Base-by-base conservation (phyloP, 2,113 vertebrate species). In the Myotis yumanensis region DNA sequence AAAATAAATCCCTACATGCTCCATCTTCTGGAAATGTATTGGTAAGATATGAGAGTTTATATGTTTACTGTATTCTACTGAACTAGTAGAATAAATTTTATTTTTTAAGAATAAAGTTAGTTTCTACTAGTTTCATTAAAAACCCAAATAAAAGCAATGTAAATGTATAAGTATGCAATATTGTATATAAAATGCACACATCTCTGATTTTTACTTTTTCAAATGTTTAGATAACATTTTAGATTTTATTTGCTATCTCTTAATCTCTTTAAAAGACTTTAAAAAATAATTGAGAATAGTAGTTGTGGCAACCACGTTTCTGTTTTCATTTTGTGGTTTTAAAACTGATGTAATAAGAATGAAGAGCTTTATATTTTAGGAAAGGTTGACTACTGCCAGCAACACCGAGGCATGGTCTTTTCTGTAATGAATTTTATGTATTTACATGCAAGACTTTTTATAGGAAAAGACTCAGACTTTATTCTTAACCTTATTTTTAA, bases 1-100 rank as follows among this genome's bases (percentile, higher is more conserved):
- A 99, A 98, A 98, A 96, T 96, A 92, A 97, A 89, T 96, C 95
- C 96, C 97, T 97, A 85, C 97, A 89, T 97, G 97, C 97, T 82
- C 89, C 97, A 0, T 87, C 98, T 96, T 92, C 98, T 97, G 98
- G 94, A 98, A 98, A 96, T 22, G 97, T 97, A 92, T 98, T 98
- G 99, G 99, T 99, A 99, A 99, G 98, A 96, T 96, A 95, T 68
- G 82, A 85, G 82, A 94, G 91, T 97, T 97, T 97, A 94, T 91
- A 4, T 98, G 59, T 97, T 97, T 97, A 86, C 73, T 97, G 37
- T 97, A 66, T 84, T 86, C 66, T 96, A 7, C 25, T 86, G 86
- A 91, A 59, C 22, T 96, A 69, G 35, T 75, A 71, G 48, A 80
- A 1, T 86, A 86, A 76, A 62, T 89, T 86, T 94, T 92, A 46